Evolutionary conservation across 2,888 invertebrate genomes (phyloP).

Genomic region (Drosophila quinaria): DNA sequence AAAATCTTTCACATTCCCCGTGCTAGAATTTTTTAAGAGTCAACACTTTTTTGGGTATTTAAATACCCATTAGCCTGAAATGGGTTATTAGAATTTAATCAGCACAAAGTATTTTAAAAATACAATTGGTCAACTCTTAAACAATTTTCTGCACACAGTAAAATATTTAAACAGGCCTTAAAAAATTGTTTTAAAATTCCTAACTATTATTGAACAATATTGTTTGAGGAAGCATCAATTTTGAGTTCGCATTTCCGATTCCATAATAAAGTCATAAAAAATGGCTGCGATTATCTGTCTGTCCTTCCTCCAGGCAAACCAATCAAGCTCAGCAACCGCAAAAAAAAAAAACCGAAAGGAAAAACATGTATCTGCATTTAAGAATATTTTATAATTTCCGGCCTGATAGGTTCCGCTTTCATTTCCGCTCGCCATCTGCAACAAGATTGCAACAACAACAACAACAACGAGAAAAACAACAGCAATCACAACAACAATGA

Average conservation of each 20-base stretch:
- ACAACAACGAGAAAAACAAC: constrained; percentile 5
- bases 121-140: no score
- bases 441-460: constrained; percentile 39
- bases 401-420: constrained; percentile 54
- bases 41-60: no score
- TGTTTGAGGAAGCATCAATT: constrained; percentile 3
- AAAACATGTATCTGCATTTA: constrained; percentile 58
- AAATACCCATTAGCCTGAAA: no score
- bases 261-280: constrained; percentile 3
- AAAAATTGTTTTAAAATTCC: background rate
- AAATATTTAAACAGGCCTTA: no score
- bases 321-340: constrained; percentile 47
- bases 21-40: no score
- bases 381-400: constrained; percentile 72
- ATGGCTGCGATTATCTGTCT: constrained; percentile 9
- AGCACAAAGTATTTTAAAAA: no score
- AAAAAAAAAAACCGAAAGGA: constrained; percentile 12
- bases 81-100: rapidly evolving
- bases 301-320: constrained; percentile 17
- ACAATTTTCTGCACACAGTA: no score
- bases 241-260: constrained; percentile 17
- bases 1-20: no score
- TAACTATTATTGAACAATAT: background rate
- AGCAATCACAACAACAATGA: constrained; percentile 20
- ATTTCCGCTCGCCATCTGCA: constrained; percentile 52